Evolutionary conservation across 1,140 invertebrate species (phyloP), one percentile per base, ranked within the genome.

Genomic region (Melitaea cinxia): DNA sequence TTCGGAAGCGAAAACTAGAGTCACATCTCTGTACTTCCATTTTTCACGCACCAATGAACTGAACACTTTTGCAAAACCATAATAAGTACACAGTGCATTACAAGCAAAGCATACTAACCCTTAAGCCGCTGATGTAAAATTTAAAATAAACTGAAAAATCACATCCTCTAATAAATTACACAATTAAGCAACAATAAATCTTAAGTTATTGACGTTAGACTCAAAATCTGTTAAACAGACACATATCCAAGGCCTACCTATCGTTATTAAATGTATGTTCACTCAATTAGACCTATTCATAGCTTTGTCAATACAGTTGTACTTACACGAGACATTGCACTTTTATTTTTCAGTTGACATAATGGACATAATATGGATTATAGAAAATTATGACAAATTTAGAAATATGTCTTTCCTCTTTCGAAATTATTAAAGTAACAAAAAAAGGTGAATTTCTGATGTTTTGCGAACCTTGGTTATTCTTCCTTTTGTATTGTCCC

Each of bases 1-100:
- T 30, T 35, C 42, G 57, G 53, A 58, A 64, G 52, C n/a, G 15
- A 47, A 15, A 39, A 42, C 4, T 30, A 33, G 62, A 68, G 28
- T 65, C 66, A 60, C 62, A 73, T 77, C 69, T 75, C 73, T 77
- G 83, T 73, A 83, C 80, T 76, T 80, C 78, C 76, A 81, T 78
- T 81, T 82, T 80, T 73, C 78, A 70, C 77, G 77, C 77, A 33
- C 71, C 80, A 79, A n/a, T 77, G 81, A 70, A 21, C 78, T 53
- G 77, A 50, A 70, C 58, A 63, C 49, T 54, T 60, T 50, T 66
- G 49, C 66, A 72, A 69, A 72, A 79, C 56, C 35, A 37, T 37
- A 72, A 45, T 53, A 57, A 42, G 56, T 45, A 24, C 50, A 54
- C 53, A 24, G 33, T 21, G 3, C n/a, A 15, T 12, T 26, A 45